Evolutionary conservation across 2,797 vertebrate species (phyloP), one percentile per base, ranked within the genome.

Genomic region (Pipistrellus pygmaeus): DNA sequence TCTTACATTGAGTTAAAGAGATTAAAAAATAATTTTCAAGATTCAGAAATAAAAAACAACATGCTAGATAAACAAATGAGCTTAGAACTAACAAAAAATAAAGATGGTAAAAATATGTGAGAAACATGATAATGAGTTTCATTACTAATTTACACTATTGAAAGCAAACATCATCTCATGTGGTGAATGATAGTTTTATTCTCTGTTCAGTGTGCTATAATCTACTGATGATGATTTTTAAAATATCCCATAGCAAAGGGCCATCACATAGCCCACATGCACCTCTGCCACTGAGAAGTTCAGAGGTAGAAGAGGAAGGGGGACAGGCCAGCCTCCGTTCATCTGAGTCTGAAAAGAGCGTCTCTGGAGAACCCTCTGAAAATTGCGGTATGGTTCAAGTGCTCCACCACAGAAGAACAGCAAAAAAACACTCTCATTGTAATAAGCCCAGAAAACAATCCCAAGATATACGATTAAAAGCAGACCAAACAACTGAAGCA

Each of bases 391-490:
- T 51, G n/a, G 32, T 88, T 84, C 93, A 95, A 93, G 60, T 94
- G 71, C 6, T 86, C 30, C 44, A 72, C 18, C 10, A 51, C 35
- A 83, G 38, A 93, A 84, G 71, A 91, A 18, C 21, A 90, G 69
- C 25, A 86, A 68, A 94, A 94, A 48, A 91, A 91, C 93, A 90
- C 72, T 76, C 38, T 82, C 85, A 90, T 86, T 95, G 96, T 94
- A 95, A 88, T 21, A 60, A 91, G 6, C 72, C 88, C 62, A 83
- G 73, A 84, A 89, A 95, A 85, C 62, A 96, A 51, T 93, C 78
- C 15, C 57, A 85, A 88, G 82, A 60, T 78, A 91, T 71, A 23
- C 78, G 81, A 88, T 88, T 88, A 90, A 82, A 91, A 85, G 20
- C 77, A 93, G 92, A 91, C 17, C 38, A 85, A 88, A 89, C 23